Percentiles rank a stretch among this genome's conserved stretches.
Evolutionary conservation across 2,113 vertebrate genomes (phyloP).

Genomic region (Pluvialis apricaria): DNA sequence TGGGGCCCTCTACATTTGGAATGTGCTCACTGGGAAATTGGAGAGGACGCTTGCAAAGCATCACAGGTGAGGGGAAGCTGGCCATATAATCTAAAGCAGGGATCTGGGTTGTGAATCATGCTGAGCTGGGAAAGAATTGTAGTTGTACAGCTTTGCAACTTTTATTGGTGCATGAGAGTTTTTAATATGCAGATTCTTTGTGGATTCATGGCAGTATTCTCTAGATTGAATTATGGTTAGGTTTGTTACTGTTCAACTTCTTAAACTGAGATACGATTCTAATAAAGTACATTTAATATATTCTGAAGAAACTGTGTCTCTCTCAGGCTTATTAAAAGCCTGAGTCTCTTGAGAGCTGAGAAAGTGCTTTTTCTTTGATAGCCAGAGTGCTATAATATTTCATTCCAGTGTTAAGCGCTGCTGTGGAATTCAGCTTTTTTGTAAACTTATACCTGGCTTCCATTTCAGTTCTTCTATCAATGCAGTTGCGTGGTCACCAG

Average conservation of each 20-base stretch:
- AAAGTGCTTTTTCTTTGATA: not conserved
- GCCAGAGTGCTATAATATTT: not conserved
- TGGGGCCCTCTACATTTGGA: slow-evolving; percentile 90
- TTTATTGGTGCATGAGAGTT: not conserved
- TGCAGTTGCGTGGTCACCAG: slow-evolving; percentile 91
- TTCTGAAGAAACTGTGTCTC: not conserved
- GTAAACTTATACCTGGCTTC: not conserved
- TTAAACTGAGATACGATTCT: not conserved
- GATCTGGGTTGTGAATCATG: not conserved
- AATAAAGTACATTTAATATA: not conserved
- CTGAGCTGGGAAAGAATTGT: not conserved
- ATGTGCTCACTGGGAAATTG: slow-evolving; percentile 88
- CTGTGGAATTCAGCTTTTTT: not conserved
- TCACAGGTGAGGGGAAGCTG: slow-evolving; percentile 81
- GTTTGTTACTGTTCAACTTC: not conserved
- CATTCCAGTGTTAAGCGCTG: not conserved
- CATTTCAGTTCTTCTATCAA: slow-evolving; percentile 88
- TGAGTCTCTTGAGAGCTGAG: not conserved
- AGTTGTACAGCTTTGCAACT: not conserved
- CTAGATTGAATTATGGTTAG: not conserved
- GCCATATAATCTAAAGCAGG: rapidly evolving
- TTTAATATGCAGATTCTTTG: not conserved
- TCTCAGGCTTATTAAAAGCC: not conserved
- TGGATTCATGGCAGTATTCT: not conserved
- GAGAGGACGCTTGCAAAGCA: slow-evolving; percentile 85